Base-by-base conservation (phyloP, 1,140 invertebrate genomes). In the Orussus abietinus region DNA sequence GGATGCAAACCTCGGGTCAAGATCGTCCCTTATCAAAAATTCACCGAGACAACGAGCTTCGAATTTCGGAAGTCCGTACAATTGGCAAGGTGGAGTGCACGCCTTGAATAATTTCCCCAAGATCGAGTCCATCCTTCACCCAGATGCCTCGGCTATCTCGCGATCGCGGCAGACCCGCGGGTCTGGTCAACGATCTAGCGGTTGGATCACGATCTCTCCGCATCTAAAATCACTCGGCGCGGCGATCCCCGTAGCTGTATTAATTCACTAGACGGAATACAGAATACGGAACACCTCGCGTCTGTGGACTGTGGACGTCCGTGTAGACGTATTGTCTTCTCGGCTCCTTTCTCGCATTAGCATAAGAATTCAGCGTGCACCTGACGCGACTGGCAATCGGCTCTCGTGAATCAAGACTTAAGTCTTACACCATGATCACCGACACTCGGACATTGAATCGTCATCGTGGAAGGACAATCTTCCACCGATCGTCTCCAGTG, bases 331-430 rank as follows among this genome's bases (percentile, higher is more conserved):
- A 69, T 69, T 62, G 66, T 72, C 67, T 69, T 72, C 69, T 69
- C 66, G 54, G 55, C 51, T 65, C 59, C 64, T 64, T 64, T 64
- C 62, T 64, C 62, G 62, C 56, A 64, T 64, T 64, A 64, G 60
- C 62, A 64, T 64, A 64, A 64, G 62, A 64, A 64, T 64, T 64
- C 62, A 64, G 62, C 60, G 60, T 64, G 62, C 58, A 53, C 62
- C 49, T 64, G 62, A 62, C 52, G 36, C 44, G 62, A 59, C 49
- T 64, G 56, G 53, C 62, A 59, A 64, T 61, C 38, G 48, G 35
- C 39, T 35, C 45, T 47, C 49, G 47, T 66, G 62, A 65, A 70
- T 69, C 63, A 64, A 63, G 59, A 66, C 58, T 63, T 53, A 51
- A 49, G 53, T 64, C 63, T 64, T 60, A 56, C 56, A 51, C 54